Base-by-base conservation (phyloP, 2,797 vertebrate genomes). In the Cuculus canorus region DNA sequence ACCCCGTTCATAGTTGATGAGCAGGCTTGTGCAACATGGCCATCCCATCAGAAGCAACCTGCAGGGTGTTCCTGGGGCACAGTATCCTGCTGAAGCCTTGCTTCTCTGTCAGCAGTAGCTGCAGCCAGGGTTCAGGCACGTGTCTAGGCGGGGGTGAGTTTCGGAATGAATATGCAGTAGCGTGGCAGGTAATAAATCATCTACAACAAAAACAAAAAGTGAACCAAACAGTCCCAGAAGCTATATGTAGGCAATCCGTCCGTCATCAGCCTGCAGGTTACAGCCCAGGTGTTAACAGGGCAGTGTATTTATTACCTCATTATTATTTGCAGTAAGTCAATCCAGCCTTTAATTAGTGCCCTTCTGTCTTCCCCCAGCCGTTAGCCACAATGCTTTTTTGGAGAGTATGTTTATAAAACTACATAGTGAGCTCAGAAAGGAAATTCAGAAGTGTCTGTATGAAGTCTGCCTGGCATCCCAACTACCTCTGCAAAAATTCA, bases 141-240 rank as follows among this genome's bases (percentile, higher is more conserved):
- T 63, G 68, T 82, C 24, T 79, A 57, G 59, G 41, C 10, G 13
- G 60, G 63, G 28, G 39, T 69, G 57, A 95, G 75, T 77, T 94
- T 94, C 6, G 4, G 69, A 90, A 95, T 86, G 71, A 92, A 91
- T 92, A 43, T 94, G 69, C 52, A 72, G 60, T 80, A 83, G 68
- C 28, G 92, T 92, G 89, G 64, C 92, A 94, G 72, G 68, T 95
- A 88, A 95, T 97, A 95, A 97, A 96, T 96, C 89, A 90, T 93
- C 48, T 12, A 2, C 69, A 94, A 35, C 3, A 33, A 80, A 96
- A 95, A 91, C 79, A 76, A 41, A 94, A 66, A 80, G 61, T 75
- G 86, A 92, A 92, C 64, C 68, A 43, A 80, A 61, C 78, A 57
- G 73, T 89, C 71, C 61, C 87, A 93, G 82, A 91, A 97, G 88